Conservation (phyloP, 1,140 invertebrate genomes). For the Orius laevigatus region DNA sequence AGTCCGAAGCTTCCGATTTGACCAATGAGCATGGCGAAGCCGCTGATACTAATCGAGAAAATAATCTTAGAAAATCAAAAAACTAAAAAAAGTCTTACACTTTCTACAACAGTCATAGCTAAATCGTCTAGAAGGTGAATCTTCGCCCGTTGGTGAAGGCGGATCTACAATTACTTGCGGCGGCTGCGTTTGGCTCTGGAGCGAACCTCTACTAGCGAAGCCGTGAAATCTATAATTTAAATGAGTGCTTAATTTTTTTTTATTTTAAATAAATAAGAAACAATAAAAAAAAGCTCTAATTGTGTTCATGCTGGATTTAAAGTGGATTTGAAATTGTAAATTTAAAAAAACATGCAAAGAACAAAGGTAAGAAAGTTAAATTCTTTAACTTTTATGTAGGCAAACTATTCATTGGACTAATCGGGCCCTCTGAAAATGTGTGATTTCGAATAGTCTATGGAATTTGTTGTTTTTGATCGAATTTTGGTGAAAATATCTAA, state of each 20-base stretch:
- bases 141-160: constrained; percentile 39
- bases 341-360: not conserved
- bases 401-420: too few species aligned
- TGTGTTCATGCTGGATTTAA: too few species aligned
- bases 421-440: too few species aligned
- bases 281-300: not conserved
- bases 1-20: constrained; percentile 17
- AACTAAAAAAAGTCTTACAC: constrained; percentile 16
- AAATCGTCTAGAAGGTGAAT: constrained; percentile 21
- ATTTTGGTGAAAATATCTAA: too few species aligned
- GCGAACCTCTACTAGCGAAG: constrained; percentile 18
- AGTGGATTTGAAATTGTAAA: not conserved
- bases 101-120: constrained; percentile 23
- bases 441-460: too few species aligned
- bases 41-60: constrained; percentile 22
- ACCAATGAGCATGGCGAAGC: constrained; percentile 25
- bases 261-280: not conserved
- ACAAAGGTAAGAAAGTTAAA: too few species aligned
- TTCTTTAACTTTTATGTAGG: too few species aligned
- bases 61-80: constrained; percentile 5
- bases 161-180: constrained; percentile 44
- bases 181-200: constrained; percentile 12
- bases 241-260: not conserved
- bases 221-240: constrained; percentile 14
- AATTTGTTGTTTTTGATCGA: too few species aligned